Percentiles rank a stretch among this genome's conserved stretches.
These are phyloP conservation scores for Enoplosus armatus DNA, from an alignment of 2,797 vertebrate genomes.

Conservation along the genomic window DNA sequence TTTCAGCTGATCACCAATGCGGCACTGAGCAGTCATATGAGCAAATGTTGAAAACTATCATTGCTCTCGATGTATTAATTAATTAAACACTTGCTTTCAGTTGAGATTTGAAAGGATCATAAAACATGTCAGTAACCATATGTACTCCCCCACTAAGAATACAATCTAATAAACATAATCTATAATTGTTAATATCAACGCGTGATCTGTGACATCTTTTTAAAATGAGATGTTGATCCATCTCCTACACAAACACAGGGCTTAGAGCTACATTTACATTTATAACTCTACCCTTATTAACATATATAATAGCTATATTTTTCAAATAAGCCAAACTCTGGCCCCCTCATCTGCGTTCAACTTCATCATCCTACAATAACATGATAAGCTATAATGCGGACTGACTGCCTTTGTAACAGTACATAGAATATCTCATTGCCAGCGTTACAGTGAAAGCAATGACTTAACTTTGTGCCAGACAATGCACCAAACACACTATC, in stretches of 20 bases:
- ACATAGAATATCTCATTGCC: neutral
- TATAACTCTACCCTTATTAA: slow-evolving; percentile 53
- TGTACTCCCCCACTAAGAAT: neutral
- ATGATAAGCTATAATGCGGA: slow-evolving; percentile 22
- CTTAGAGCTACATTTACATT: slow-evolving; percentile 48
- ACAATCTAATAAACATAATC: slow-evolving; percentile 47
- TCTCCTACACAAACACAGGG: slow-evolving; percentile 34
- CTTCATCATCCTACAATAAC: slow-evolving; percentile 32
- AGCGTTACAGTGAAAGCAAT: slow-evolving; percentile 2
- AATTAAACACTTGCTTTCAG: slow-evolving; percentile 15
- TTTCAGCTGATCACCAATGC: slow-evolving; percentile 17
- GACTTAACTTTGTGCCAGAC: neutral
- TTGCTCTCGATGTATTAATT: slow-evolving; percentile 27
- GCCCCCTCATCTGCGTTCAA: slow-evolving; percentile 42
- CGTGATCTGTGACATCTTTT: slow-evolving; percentile 32
- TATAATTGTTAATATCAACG: slow-evolving; percentile 41
- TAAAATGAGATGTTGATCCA: slow-evolving; percentile 46
- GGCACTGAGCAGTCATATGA: neutral
- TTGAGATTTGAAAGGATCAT: slow-evolving; percentile 44
- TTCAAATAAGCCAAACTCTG: slow-evolving; percentile 50
- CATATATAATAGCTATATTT: slow-evolving; percentile 56
- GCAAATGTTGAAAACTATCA: slow-evolving; percentile 18
- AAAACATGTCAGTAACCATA: slow-evolving; percentile 33
- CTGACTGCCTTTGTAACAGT: neutral
- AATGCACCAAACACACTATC: slow-evolving; percentile 18